phyloP scores from a whole-genome alignment of 2,113 vertebrate species.

The Scatophagus argus region DNA sequence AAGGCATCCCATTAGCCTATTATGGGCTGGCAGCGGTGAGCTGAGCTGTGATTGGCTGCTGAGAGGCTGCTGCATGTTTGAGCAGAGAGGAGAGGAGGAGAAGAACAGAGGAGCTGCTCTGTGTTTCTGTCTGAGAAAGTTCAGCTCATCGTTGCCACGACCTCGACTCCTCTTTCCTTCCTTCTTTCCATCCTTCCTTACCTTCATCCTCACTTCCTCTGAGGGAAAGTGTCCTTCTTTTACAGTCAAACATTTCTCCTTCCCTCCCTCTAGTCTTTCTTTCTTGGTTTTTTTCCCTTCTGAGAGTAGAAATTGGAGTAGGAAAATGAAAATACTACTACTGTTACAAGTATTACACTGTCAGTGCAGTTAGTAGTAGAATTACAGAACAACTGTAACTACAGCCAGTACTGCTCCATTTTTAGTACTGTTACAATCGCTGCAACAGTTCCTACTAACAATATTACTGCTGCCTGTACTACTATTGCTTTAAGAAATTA shows the following conservation, averaged over 20 bases:
- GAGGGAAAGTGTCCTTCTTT: neutral
- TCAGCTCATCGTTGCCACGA: neutral
- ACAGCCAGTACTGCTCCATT: no score
- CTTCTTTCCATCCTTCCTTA: neutral
- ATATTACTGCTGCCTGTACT: neutral
- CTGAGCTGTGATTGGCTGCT: slow-evolving; percentile 1
- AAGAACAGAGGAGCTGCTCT: neutral
- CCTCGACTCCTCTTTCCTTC: neutral
- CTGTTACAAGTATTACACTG: no score
- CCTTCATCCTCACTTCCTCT: neutral
- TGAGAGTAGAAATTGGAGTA: neutral
- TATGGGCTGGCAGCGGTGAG: slow-evolving; percentile 47
- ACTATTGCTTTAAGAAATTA: no score
- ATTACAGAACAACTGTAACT: no score
- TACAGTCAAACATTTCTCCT: neutral
- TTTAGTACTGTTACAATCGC: no score
- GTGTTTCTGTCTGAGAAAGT: no score
- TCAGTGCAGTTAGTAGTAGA: no score
- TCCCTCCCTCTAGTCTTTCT: neutral
- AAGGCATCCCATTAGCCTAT: slow-evolving; percentile 48
- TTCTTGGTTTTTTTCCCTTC: neutral
- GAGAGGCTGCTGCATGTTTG: neutral
- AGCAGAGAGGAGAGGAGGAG: neutral
- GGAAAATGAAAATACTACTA: no score
- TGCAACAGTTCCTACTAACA: no score